phyloP scores from a whole-genome alignment of 1,140 invertebrate genomes.

The Cotesia vestalis region DNA sequence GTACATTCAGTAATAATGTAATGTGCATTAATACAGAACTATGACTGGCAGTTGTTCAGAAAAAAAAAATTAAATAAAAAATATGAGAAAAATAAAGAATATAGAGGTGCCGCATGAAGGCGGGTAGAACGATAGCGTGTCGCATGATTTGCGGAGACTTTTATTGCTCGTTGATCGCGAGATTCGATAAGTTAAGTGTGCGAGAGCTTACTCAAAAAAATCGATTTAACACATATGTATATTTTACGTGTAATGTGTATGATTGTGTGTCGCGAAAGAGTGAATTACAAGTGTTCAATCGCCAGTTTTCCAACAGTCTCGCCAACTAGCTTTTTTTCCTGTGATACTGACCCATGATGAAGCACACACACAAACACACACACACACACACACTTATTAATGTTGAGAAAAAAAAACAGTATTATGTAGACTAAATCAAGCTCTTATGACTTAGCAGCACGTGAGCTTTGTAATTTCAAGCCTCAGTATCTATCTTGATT shows the following conservation, averaged over 20 bases:
- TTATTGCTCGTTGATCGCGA: conserved; percentile 48
- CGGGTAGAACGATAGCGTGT: conserved; percentile 47
- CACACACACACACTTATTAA: neutral
- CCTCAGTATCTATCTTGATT: conserved; percentile 9
- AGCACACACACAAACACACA: too few relatives aligned
- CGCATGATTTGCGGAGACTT: conserved; percentile 54
- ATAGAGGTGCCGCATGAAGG: conserved; percentile 2
- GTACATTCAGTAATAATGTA: conserved; percentile 9
- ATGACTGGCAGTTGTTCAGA: neutral
- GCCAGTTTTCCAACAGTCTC: conserved; percentile 13
- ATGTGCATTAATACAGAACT: neutral
- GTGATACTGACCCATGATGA: conserved; percentile 1
- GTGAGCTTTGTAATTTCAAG: conserved; percentile 24
- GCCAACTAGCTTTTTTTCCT: neutral
- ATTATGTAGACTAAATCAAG: neutral
- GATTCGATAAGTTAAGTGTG: conserved; percentile 18
- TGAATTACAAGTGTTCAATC: conserved; percentile 39
- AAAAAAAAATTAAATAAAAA: conserved; percentile 21
- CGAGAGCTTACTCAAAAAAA: conserved; percentile 14
- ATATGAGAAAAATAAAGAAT: conserved; percentile 2
- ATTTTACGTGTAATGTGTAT: neutral
- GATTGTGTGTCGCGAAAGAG: neutral
- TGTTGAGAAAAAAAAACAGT: neutral
- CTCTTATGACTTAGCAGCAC: conserved; percentile 12
- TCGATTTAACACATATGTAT: conserved; percentile 16